A percentile compares a stretch with the other conserved stretches of the same genome.
Evolutionary conservation across 2,888 invertebrate genomes (phyloP).

Genomic region (Clostera curtula): DNA sequence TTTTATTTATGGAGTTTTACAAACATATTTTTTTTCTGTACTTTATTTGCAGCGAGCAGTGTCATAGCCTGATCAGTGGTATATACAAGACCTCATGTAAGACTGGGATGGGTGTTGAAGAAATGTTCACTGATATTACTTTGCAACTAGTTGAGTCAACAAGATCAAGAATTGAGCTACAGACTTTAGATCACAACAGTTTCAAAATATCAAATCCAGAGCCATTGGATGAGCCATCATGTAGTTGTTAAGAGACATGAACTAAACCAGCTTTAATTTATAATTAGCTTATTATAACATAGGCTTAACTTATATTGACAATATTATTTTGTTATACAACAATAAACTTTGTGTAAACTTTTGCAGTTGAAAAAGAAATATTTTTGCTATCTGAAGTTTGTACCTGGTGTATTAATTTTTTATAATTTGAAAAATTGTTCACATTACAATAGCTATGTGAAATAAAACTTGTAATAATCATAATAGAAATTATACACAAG

Average conservation of each 20-base stretch:
- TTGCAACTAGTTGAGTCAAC: slow-evolving; percentile 85
- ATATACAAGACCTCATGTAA: slow-evolving; percentile 94
- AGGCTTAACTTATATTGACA: too few relatives aligned
- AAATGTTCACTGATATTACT: slow-evolving; percentile 94
- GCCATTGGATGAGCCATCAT: slow-evolving; percentile 69
- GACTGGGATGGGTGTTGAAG: slow-evolving; percentile 88
- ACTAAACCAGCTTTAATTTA: slow-evolving; percentile 12
- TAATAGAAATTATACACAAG: too few relatives aligned
- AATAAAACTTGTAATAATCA: too few relatives aligned
- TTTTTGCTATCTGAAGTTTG: too few relatives aligned
- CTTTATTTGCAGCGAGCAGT: slow-evolving; percentile 82
- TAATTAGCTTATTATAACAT: slow-evolving; percentile 7
- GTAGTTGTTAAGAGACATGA: slow-evolving; percentile 53
- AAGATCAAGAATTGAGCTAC: slow-evolving; percentile 87
- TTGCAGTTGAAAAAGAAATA: too few relatives aligned
- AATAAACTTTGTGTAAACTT: too few relatives aligned
- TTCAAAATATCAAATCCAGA: slow-evolving; percentile 82
- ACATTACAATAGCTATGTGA: too few relatives aligned
- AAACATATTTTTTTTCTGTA: slow-evolving; percentile 1
- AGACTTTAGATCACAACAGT: slow-evolving; percentile 84
- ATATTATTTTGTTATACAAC: too few relatives aligned
- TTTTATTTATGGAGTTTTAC: too few relatives aligned
- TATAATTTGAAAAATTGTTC: too few relatives aligned
- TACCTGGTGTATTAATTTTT: too few relatives aligned
- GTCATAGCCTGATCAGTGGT: slow-evolving; percentile 91